These are phyloP conservation scores for Tenthredo livida DNA, from an alignment of 2,888 invertebrate species.

Conservation along the genomic window DNA sequence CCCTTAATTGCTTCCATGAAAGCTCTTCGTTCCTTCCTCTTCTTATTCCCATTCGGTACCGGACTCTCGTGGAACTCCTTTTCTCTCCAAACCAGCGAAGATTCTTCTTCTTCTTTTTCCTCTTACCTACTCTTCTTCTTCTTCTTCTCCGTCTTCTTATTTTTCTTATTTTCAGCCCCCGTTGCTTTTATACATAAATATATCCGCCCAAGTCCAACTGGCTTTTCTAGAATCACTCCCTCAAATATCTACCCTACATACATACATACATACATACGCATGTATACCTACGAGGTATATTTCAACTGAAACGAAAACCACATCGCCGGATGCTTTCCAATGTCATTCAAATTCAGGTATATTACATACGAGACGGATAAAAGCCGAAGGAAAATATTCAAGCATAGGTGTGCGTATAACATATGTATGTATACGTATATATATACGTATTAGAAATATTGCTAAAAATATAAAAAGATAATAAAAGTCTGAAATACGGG, in stretches of 20 bases:
- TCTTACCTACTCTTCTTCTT: too few relatives aligned
- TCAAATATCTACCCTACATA: not conserved
- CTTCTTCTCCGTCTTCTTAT: too few relatives aligned
- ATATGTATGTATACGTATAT: not conserved
- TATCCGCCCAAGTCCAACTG: not conserved
- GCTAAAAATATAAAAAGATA: not conserved
- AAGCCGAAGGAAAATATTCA: not conserved
- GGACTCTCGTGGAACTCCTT: not conserved
- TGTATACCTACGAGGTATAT: not conserved
- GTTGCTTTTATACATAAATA: too few relatives aligned
- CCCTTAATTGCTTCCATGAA: conserved; percentile 28
- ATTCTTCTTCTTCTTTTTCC: too few relatives aligned
- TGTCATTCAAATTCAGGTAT: conserved; percentile 14
- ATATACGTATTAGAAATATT: not conserved
- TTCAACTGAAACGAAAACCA: not conserved
- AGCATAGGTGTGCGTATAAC: not conserved
- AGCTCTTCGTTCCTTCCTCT: conserved; percentile 21
- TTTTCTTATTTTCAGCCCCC: too few relatives aligned
- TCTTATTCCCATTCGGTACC: not conserved
- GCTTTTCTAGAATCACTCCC: not conserved
- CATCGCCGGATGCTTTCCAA: not conserved
- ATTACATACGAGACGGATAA: not conserved
- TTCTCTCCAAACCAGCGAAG: too few relatives aligned
- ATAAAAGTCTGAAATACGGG: conserved; percentile 3
- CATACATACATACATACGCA: not conserved